These are phyloP conservation scores for Pogonocichla stellata DNA, from an alignment of 2,113 vertebrate genomes.

Conservation along the genomic window DNA sequence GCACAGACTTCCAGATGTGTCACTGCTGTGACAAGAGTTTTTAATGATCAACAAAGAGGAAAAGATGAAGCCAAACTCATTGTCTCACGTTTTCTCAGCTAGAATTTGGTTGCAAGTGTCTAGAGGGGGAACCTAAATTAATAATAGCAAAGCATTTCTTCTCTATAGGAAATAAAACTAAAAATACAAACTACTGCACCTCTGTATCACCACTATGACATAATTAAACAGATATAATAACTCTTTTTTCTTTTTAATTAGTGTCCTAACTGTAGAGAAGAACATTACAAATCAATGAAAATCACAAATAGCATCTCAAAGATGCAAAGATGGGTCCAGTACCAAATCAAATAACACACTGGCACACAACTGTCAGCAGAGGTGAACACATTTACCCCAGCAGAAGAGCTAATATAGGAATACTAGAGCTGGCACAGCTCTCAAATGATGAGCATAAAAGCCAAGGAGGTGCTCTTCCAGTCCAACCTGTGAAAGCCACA, in stretches of 20 bases:
- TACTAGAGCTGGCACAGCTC: background rate
- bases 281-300: background rate
- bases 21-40: background rate
- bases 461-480: background rate
- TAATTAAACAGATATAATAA: background rate
- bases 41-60: background rate
- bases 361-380: background rate
- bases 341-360: background rate
- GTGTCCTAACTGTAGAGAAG: background rate
- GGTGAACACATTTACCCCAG: rapidly evolving
- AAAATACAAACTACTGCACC: background rate
- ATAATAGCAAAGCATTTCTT: background rate
- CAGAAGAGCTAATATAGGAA: background rate
- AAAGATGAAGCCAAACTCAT: background rate
- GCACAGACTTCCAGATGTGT: background rate
- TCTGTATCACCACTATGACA: background rate
- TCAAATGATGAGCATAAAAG: background rate
- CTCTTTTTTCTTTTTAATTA: background rate
- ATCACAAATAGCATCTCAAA: background rate
- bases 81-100: background rate
- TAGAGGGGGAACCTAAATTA: background rate
- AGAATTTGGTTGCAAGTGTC: background rate
- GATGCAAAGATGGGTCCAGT: background rate
- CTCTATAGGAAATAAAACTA: background rate
- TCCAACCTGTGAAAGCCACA: background rate